Evolutionary conservation across 2,797 vertebrate species (phyloP), one percentile per base, ranked within the genome.

Genomic region (Passerculus sandwichensis): DNA sequence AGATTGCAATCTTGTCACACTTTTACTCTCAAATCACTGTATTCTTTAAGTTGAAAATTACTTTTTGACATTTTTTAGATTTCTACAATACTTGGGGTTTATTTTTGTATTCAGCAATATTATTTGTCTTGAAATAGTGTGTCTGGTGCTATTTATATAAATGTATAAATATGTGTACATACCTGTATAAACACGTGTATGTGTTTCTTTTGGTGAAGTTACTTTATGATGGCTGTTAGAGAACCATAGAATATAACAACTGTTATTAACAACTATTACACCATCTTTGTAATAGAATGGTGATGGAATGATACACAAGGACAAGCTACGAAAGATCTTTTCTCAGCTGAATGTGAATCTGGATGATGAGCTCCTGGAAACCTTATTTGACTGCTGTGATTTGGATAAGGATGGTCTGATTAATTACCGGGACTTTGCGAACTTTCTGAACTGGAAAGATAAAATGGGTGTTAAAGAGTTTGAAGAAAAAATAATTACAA

Each of bases 371-470:
- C 96, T 99, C 13, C 96, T 99, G 71, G 97, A 98, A 57, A 97
- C 97, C 32, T 97, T 99, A 44, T 98, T 99, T 97, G 96, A 98
- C 29, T 98, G 96, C 94, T 99, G 99, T 89, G 99, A 99, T 86
- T 83, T 96, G 48, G 98, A 99, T 96, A 96, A 98, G 64, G 98
- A 99, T 13, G 99, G 98, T 71, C 73, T 96, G 21, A 98, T 99
- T 89, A 97, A 97, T 97, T 99, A 98, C 82, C 38, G 96, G 70
- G 98, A 99, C 90, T 99, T 99, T 96, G 95, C 95, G 2, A 98
- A 99, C 95, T 99, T 99, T 94, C 98, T 99, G 77, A 99, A 98
- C 96, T 99, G 98, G 99, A 99, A 99, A 97, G 98, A 99, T 94
- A 98, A 97, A 97, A 98, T 97, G 96, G 97, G 97, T 18, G 79